These are phyloP conservation scores for Trissolcus japonicus DNA, from an alignment of 2,888 invertebrate species.

Conservation along the genomic window DNA sequence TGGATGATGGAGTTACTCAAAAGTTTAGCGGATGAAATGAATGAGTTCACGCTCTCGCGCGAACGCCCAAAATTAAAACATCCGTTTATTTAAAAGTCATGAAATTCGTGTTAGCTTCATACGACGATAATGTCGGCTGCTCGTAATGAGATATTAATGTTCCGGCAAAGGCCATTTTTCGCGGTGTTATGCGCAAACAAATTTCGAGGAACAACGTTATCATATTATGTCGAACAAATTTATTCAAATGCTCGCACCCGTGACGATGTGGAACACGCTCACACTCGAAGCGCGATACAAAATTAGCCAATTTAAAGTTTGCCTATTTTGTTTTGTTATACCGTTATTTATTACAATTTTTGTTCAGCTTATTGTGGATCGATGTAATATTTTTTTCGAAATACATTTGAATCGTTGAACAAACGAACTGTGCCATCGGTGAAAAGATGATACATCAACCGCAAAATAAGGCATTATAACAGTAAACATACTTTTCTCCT, in stretches of 20 bases:
- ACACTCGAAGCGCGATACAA: no score
- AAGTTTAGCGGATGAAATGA: conserved; percentile 19
- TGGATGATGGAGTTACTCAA: conserved; percentile 27
- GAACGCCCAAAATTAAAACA: conserved; percentile 27
- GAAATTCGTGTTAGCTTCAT: conserved; percentile 32
- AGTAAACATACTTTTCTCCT: conserved; percentile 39
- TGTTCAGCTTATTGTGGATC: no score
- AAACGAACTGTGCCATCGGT: conserved; percentile 12
- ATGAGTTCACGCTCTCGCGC: conserved; percentile 1
- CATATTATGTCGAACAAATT: conserved; percentile 10
- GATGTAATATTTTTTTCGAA: background rate
- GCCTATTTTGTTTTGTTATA: no score
- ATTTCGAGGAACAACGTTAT: conserved; percentile 13
- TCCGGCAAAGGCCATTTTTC: conserved; percentile 7
- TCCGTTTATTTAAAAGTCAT: conserved; percentile 30
- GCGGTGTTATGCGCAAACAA: conserved; percentile 11
- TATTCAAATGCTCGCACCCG: conserved; percentile 20
- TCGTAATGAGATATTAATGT: conserved; percentile 19
- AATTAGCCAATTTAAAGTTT: no score
- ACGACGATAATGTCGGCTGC: conserved; percentile 10
- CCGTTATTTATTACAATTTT: no score
- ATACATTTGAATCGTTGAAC: conserved; percentile 4
- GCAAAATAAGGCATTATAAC: conserved; percentile 36
- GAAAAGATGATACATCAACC: conserved; percentile 8
- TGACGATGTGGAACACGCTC: no score